These are phyloP conservation scores for Oxyscelio sp. DNA, from an alignment of 2,888 invertebrate species.

Conservation along the genomic window DNA sequence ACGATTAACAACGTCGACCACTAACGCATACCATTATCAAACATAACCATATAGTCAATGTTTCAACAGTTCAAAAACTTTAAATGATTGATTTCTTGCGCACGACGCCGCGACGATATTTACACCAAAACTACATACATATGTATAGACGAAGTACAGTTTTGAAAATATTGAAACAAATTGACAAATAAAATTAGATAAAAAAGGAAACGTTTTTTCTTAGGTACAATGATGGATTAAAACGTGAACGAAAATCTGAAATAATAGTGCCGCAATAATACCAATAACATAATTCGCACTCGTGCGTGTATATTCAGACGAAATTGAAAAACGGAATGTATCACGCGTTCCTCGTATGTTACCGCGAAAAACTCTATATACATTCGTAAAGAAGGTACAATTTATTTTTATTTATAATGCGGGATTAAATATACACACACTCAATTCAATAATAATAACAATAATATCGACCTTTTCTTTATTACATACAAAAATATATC, in stretches of 20 bases:
- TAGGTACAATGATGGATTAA: too few species aligned
- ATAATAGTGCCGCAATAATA: conserved; percentile 62
- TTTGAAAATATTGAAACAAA: conserved; percentile 72
- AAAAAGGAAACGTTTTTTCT: background rate
- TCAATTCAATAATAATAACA: conserved; percentile 64
- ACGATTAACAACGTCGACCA: conserved; percentile 50
- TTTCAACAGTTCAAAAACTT: conserved; percentile 56
- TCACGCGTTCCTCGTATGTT: conserved; percentile 51
- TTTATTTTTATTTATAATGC: conserved; percentile 60
- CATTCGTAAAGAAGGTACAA: conserved; percentile 65
- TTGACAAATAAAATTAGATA: background rate
- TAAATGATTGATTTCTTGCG: conserved; percentile 48
- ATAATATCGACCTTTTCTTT: conserved; percentile 67
- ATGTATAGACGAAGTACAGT: conserved; percentile 68
- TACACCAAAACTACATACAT: conserved; percentile 72
- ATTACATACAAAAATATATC: conserved; percentile 72
- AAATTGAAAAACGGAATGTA: conserved; percentile 55
- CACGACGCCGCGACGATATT: conserved; percentile 53
- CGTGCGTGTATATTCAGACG: conserved; percentile 44
- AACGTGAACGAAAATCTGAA: conserved; percentile 6
- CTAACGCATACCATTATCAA: conserved; percentile 50
- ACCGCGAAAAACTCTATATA: conserved; percentile 72
- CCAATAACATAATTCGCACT: conserved; percentile 65
- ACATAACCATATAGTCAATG: conserved; percentile 59
- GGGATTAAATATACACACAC: conserved; percentile 51